Evolutionary conservation across 2,888 invertebrate species (phyloP).

Genomic region (Gerris lacustris): DNA sequence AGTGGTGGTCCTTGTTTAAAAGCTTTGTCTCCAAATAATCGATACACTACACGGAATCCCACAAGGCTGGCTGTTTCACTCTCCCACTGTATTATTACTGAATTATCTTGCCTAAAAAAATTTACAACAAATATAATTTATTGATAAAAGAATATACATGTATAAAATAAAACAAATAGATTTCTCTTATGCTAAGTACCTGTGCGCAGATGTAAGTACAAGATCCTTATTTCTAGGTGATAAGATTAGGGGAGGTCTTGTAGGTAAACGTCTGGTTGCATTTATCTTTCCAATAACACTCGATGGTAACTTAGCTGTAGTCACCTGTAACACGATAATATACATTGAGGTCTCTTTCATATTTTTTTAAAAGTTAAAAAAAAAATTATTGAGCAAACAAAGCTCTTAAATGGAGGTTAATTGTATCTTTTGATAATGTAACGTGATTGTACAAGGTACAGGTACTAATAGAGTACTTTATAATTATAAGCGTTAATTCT

Average conservation of each 20-base stretch:
- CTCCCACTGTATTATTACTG: conserved; percentile 84
- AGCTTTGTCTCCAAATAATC: conserved; percentile 76
- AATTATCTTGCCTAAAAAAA: conserved; percentile 54
- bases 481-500: too few relatives aligned
- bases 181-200: neutral
- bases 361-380: too few relatives aligned
- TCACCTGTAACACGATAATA: neutral
- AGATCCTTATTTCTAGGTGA: neutral
- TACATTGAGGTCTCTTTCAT: too few relatives aligned
- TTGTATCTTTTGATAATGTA: too few relatives aligned
- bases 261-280: neutral
- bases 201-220: neutral
- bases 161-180: too few relatives aligned
- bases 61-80: conserved; percentile 74
- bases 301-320: neutral
- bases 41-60: conserved; percentile 79
- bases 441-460: too few relatives aligned
- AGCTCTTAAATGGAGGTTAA: too few relatives aligned
- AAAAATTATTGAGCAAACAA: too few relatives aligned
- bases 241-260: neutral
- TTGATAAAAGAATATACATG: too few relatives aligned
- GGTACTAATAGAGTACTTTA: too few relatives aligned
- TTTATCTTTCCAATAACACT: conserved; percentile 1
- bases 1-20: conserved; percentile 84
- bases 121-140: neutral